Conservation (phyloP, 2,888 invertebrate genomes). For the Ormyrus rosae region DNA sequence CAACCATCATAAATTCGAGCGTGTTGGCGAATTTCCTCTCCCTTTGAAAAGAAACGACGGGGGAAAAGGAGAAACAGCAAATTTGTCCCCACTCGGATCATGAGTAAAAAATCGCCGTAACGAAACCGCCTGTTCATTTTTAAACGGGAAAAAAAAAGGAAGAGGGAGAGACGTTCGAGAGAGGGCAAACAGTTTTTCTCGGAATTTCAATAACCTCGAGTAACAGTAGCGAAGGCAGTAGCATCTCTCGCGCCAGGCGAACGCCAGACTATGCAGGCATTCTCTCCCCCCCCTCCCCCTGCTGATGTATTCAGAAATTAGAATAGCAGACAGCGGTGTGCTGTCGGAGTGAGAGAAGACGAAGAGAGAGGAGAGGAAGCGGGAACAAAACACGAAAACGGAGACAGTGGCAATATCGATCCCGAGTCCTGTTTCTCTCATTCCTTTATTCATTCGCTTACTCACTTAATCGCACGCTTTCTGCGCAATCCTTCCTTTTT, state of each 20-base stretch:
- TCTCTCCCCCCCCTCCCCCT: not conserved
- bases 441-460: conserved; percentile 44
- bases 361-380: conserved; percentile 9
- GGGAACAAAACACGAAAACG: conserved; percentile 32
- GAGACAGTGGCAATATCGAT: conserved; percentile 41
- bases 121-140: conserved; percentile 37
- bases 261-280: conserved; percentile 25
- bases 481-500: too few species aligned
- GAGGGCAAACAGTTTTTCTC: conserved; percentile 40
- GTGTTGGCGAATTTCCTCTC: too few species aligned
- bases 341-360: not conserved
- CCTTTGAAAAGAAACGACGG: not conserved
- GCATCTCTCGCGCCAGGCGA: conserved; percentile 5
- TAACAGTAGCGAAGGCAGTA: not conserved
- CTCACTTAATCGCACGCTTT: not conserved
- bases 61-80: not conserved
- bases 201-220: conserved; percentile 52
- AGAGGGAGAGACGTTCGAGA: not conserved
- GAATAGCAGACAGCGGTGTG: conserved; percentile 53
- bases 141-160: not conserved
- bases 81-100: too few species aligned
- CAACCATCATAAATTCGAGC: too few species aligned
- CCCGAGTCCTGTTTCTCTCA: conserved; percentile 20
- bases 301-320: conserved; percentile 57
- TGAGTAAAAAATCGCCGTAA: conserved; percentile 2